Conservation (phyloP, 1,140 invertebrate species). For the Formica exsecta region DNA sequence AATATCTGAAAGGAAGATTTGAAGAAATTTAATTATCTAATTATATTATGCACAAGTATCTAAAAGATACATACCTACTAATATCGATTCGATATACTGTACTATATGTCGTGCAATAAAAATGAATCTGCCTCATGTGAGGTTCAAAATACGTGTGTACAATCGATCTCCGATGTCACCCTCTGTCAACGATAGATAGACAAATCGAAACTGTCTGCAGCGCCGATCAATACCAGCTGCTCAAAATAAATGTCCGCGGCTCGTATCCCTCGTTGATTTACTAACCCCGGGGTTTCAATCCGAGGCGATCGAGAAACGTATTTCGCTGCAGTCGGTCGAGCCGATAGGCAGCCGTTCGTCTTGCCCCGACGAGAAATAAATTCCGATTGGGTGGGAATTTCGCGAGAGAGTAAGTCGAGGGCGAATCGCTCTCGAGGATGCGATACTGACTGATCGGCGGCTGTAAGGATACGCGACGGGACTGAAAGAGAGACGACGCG, state of each 20-base stretch:
- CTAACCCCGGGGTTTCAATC: constrained; percentile 56
- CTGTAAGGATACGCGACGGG: constrained; percentile 22
- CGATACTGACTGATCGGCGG: constrained; percentile 34
- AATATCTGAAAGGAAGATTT: not conserved
- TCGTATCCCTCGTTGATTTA: constrained; percentile 48
- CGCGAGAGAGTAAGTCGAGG: not conserved
- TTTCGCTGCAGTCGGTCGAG: constrained; percentile 35
- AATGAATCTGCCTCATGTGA: not conserved
- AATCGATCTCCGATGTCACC: constrained; percentile 8
- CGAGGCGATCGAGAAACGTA: constrained; percentile 53
- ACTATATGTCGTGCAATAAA: not conserved
- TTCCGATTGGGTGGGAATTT: constrained; percentile 24
- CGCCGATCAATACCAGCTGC: constrained; percentile 52
- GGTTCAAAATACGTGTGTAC: not conserved
- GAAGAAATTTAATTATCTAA: not conserved
- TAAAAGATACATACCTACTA: not conserved
- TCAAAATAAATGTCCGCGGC: constrained; percentile 60
- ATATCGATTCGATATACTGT: not conserved
- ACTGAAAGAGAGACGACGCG: not conserved
- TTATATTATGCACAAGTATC: not conserved
- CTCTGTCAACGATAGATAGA: constrained; percentile 12
- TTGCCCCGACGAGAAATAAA: constrained; percentile 48
- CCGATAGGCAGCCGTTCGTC: constrained; percentile 42
- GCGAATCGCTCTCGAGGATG: not conserved
- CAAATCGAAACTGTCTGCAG: constrained; percentile 42